These are phyloP conservation scores for Martes martes DNA, from an alignment of 2,113 vertebrate species.

Conservation along the genomic window DNA sequence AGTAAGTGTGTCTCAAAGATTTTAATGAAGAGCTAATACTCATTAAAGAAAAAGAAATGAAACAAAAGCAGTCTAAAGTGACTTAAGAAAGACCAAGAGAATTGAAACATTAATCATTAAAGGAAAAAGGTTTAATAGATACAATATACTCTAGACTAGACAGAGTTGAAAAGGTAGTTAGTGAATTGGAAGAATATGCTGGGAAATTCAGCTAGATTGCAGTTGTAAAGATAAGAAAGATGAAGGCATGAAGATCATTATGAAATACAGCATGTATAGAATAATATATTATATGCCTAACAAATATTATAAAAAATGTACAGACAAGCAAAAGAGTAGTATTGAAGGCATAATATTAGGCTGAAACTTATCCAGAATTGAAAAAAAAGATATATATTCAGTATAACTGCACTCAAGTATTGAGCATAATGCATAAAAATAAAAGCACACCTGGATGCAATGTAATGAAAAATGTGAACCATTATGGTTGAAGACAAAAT, in stretches of 20 bases:
- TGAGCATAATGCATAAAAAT: neutral
- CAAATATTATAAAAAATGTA: neutral
- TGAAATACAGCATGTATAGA: neutral
- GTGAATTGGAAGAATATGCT: neutral
- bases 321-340: neutral
- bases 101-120: neutral
- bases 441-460: neutral
- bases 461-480: neutral
- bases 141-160: neutral
- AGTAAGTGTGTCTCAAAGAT: neutral
- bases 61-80: neutral
- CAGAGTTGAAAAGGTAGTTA: neutral
- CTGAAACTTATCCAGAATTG: neutral
- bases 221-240: neutral
- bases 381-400: neutral
- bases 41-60: neutral
- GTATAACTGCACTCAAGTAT: neutral
- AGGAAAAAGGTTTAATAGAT: neutral
- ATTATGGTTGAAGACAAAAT: neutral
- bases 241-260: neutral
- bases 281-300: neutral
- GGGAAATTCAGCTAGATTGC: neutral
- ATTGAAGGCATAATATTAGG: neutral
- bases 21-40: neutral
- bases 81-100: neutral